phyloP scores from a whole-genome alignment of 2,888 invertebrate genomes.

The Drosophila niveifrons region DNA sequence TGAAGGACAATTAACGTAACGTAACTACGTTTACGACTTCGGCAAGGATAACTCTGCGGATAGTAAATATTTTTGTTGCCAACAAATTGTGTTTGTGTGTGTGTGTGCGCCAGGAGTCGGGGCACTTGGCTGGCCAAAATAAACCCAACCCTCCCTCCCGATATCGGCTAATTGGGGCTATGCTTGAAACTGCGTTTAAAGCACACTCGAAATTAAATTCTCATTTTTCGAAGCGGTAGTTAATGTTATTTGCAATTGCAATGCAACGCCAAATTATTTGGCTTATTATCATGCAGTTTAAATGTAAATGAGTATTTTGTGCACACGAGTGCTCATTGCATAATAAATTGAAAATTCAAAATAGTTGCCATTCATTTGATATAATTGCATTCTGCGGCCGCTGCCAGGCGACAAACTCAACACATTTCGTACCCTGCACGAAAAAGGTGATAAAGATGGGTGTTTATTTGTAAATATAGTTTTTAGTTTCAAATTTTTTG shows the following conservation, averaged over 20 bases:
- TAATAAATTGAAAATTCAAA: conserved; percentile 10
- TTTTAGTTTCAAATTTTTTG: too few species aligned
- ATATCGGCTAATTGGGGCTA: conserved; percentile 20
- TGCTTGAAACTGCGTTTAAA: conserved; percentile 1
- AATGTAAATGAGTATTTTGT: conserved; percentile 18
- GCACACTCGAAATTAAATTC: background rate
- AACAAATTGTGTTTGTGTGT: conserved; percentile 3
- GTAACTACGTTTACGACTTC: conserved; percentile 13
- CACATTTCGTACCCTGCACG: background rate
- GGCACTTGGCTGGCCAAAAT: background rate
- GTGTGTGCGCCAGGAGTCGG: background rate
- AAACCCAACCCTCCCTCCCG: background rate
- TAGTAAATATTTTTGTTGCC: conserved; percentile 28
- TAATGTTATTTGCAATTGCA: background rate
- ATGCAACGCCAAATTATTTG: conserved; percentile 4
- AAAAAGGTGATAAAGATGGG: too few species aligned
- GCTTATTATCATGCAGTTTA: conserved; percentile 38
- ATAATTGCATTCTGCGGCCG: conserved; percentile 38
- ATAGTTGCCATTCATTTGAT: conserved; percentile 29
- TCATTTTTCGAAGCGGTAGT: background rate
- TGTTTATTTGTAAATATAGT: too few species aligned
- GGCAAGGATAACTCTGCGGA: conserved; percentile 16
- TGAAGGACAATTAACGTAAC: conserved; percentile 44
- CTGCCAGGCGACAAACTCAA: conserved; percentile 7
- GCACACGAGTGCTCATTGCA: background rate